Evolutionary conservation across 2,888 invertebrate genomes (phyloP).

Genomic region (Cheilosia pagana): DNA sequence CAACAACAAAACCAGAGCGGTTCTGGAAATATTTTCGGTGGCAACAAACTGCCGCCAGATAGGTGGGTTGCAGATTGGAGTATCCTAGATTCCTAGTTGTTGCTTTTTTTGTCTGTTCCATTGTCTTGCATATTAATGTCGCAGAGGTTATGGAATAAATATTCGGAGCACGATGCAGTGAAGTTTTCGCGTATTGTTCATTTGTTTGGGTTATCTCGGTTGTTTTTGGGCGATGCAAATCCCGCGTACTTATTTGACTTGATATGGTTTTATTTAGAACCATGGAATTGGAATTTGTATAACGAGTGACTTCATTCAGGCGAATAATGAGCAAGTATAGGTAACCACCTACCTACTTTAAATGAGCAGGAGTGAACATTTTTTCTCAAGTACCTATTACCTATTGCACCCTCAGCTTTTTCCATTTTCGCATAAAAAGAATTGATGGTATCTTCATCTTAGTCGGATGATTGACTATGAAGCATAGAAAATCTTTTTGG

Average conservation of each 20-base stretch:
- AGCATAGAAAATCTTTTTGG: no score
- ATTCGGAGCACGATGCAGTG: constrained; percentile 54
- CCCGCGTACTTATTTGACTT: constrained; percentile 4
- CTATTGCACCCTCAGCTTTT: no score
- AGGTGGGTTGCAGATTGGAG: constrained; percentile 5
- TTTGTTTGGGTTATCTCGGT: constrained; percentile 26
- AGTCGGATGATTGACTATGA: no score
- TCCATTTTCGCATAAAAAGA: no score
- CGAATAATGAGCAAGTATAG: no score
- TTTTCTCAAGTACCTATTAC: no score
- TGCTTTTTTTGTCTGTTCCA: not conserved
- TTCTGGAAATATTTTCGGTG: constrained; percentile 43
- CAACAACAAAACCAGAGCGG: constrained; percentile 13
- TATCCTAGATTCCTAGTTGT: constrained; percentile 38
- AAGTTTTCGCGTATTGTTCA: constrained; percentile 36
- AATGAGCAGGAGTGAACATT: no score
- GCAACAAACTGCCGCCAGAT: constrained; percentile 52
- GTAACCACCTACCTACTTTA: no score
- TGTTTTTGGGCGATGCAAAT: constrained; percentile 9
- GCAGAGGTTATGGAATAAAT: constrained; percentile 49
- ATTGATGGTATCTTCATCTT: no score
- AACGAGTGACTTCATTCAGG: no score
- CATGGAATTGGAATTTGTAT: not conserved
- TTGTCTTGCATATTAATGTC: constrained; percentile 61
- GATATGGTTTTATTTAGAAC: not conserved